phyloP scores from a whole-genome alignment of 2,797 vertebrate genomes.

The Meriones psammophilus region DNA sequence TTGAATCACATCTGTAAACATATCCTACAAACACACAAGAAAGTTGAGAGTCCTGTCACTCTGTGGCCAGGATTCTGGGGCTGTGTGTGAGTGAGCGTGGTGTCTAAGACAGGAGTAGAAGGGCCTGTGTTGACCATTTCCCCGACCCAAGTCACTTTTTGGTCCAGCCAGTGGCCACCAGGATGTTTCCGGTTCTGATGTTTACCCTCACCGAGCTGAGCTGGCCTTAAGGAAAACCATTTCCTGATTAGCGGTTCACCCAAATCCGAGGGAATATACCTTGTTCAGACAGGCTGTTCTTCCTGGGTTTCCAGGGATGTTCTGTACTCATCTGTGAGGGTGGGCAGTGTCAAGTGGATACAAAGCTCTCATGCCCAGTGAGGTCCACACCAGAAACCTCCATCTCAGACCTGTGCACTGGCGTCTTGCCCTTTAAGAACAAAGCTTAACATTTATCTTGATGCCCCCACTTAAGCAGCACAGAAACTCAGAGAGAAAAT shows the following conservation, averaged over 20 bases:
- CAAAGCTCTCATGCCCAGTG: background rate
- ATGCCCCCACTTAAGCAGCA: background rate
- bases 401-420: background rate
- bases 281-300: background rate
- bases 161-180: background rate
- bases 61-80: background rate
- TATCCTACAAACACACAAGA: background rate
- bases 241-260: background rate
- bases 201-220: background rate
- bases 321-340: background rate
- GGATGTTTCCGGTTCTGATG: background rate
- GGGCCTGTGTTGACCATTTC: background rate
- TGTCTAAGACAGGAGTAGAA: background rate
- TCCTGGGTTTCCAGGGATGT: background rate
- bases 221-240: background rate
- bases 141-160: background rate
- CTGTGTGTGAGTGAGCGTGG: rapidly evolving
- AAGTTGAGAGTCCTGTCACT: background rate
- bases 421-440: constrained; percentile 21
- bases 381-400: background rate
- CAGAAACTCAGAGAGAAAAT: constrained; percentile 49
- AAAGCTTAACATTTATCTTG: background rate
- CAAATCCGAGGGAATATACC: background rate
- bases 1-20: constrained; percentile 15
- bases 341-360: background rate